Base-by-base conservation (phyloP, 2,797 vertebrate species). In the Coilia nasus region DNA sequence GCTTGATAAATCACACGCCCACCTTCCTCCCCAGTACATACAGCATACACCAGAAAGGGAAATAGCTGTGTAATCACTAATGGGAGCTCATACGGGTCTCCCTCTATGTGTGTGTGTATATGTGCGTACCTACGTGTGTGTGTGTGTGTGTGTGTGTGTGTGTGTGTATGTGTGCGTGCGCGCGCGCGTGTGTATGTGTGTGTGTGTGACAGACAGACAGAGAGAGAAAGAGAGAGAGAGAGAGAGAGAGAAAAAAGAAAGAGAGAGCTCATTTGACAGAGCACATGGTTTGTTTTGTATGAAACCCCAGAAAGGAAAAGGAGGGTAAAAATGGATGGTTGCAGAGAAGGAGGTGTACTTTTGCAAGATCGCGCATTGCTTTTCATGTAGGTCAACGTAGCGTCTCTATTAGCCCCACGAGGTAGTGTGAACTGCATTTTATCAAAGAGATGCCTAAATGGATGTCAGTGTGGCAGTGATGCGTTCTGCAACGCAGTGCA, bases 41-140 rank as follows among this genome's bases (percentile, higher is more conserved):
- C 35, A 78, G 71, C 71, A n/a, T 6, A 41, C 15, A 41, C 31
- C 31, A 78, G 71, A 78, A 21, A 44, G 35, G 31, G 31, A 44
- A 78, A 78, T 19, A 41, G 71, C 71, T 78, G 71, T 78, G 35
- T 78, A 78, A 78, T 78, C 71, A 78, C 19, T 17, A 44, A 78
- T 44, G 35, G 35, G 44, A 7, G 25, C 64, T 71, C 44, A 19
- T 35, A 78, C 9, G 21, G 71, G 71, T 21, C 9, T 78, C 14
- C 31, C 31, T 21, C 12, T 41, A 31, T 41, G 64, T 6, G 10
- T 67, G n/a, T 31, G 64, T 28, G 10, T 67, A 7, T 67, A n/a
- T 3, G 62, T 12, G 23, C 11, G 10, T 78, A 23, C 23, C 75
- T 50, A 62, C 56, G 12, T 86, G 6, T 75, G 59, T 23, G 25